Evolutionary conservation across 1,140 invertebrate species (phyloP).

Genomic region (Protaetia brevitarsis): DNA sequence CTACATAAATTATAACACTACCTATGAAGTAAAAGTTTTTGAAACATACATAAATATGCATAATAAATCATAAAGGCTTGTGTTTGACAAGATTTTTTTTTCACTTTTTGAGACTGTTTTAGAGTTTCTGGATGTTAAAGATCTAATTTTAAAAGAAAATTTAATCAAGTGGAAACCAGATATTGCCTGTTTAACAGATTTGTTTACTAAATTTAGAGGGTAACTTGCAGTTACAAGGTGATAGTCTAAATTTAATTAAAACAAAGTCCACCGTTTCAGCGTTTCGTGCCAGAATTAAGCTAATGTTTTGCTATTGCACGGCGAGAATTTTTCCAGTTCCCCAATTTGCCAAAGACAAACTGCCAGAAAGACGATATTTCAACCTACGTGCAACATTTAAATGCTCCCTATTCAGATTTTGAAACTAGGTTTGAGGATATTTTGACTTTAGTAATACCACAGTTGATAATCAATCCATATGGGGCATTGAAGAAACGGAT

Average conservation of each 20-base stretch:
- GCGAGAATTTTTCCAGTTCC: conserved; percentile 37
- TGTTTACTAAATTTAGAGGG: conserved; percentile 36
- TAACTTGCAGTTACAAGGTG: conserved; percentile 35
- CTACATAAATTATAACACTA: not conserved
- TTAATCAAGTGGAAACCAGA: too few relatives aligned
- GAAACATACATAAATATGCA: too few relatives aligned
- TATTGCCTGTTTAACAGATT: too few relatives aligned
- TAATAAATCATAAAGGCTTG: not conserved
- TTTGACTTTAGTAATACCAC: not conserved
- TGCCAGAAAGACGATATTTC: not conserved
- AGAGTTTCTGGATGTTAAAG: too few relatives aligned
- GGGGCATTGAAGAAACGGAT: not conserved
- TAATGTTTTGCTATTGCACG: not conserved
- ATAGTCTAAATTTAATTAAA: conserved; percentile 10
- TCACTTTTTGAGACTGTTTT: too few relatives aligned
- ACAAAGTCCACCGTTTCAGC: conserved; percentile 7
- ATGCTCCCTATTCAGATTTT: too few relatives aligned
- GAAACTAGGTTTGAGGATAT: too few relatives aligned
- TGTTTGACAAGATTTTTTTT: conserved; percentile 17
- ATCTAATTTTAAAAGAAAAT: too few relatives aligned
- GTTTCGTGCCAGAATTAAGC: not conserved
- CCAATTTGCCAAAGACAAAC: conserved; percentile 1
- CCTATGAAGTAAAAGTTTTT: not conserved
- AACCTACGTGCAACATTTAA: too few relatives aligned
- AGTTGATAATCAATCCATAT: not conserved